A percentile compares a stretch with the other conserved stretches of the same genome.
These are phyloP conservation scores for Myotis daubentonii DNA, from an alignment of 2,797 vertebrate genomes.

Conservation along the genomic window DNA sequence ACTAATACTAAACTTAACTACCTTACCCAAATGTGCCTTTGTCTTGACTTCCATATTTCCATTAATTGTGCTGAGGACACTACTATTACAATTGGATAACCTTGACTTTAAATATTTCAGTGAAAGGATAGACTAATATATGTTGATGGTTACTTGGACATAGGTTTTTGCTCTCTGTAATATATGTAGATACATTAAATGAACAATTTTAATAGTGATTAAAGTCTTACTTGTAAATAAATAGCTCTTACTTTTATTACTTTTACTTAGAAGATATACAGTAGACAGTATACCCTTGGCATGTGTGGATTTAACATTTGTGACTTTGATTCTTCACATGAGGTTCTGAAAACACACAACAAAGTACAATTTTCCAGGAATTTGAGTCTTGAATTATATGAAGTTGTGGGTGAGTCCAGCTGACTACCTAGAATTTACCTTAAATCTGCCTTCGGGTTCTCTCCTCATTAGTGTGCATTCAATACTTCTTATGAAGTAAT, in stretches of 20 bases:
- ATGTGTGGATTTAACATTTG: neutral
- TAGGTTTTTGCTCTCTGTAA: neutral
- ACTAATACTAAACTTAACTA: neutral
- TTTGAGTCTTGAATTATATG: neutral
- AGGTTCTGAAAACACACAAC: neutral
- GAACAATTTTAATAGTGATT: neutral
- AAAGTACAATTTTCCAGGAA: neutral
- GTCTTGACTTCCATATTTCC: neutral
- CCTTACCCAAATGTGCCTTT: neutral
- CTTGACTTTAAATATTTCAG: neutral
- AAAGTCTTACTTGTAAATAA: neutral
- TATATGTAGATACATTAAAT: neutral
- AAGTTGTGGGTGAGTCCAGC: neutral
- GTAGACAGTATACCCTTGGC: neutral
- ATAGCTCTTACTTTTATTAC: neutral
- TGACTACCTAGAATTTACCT: neutral
- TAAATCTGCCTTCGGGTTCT: neutral
- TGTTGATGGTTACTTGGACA: neutral
- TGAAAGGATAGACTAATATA: neutral
- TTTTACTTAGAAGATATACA: neutral
- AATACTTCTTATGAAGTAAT: neutral
- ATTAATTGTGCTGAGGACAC: neutral
- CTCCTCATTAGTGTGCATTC: neutral
- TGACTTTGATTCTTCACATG: neutral
- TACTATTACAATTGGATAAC: neutral